Evolutionary conservation across 2,113 vertebrate species (phyloP).

Genomic region (Pholis gunnellus): DNA sequence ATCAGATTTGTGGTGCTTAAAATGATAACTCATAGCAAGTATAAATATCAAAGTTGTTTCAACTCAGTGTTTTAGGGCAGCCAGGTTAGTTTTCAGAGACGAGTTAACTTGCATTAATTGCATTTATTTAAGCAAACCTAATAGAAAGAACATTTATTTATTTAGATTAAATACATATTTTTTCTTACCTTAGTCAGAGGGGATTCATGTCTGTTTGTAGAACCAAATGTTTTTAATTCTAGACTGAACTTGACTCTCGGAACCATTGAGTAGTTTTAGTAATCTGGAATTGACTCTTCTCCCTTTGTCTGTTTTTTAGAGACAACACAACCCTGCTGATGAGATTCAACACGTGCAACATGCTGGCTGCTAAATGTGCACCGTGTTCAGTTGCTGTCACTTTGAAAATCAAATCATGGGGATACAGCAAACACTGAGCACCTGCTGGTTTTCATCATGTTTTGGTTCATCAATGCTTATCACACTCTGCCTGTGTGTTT

Average conservation of each 20-base stretch:
- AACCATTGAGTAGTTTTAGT: not conserved
- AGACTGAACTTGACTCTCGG: not conserved
- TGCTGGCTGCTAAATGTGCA: not conserved
- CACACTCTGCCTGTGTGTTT: constrained; percentile 64
- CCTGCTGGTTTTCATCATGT: constrained; percentile 19
- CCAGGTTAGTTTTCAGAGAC: no score
- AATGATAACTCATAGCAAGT: not conserved
- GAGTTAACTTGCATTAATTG: not conserved
- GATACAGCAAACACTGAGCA: not conserved
- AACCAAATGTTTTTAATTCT: not conserved
- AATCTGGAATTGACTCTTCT: not conserved
- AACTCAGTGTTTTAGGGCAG: not conserved
- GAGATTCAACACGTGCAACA: constrained; percentile 1
- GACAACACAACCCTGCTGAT: constrained; percentile 1
- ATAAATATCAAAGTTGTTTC: not conserved
- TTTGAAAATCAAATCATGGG: constrained; percentile 29
- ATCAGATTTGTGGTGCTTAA: not conserved
- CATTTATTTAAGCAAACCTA: not conserved
- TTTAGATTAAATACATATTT: not conserved
- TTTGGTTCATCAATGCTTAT: constrained; percentile 55
- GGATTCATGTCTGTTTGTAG: not conserved
- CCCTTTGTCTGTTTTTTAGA: not conserved
- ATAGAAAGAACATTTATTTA: not conserved
- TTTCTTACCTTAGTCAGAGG: not conserved
- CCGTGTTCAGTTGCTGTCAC: not conserved